Evolutionary conservation across 2,113 vertebrate genomes (phyloP).

Genomic region (Axis porcinus): DNA sequence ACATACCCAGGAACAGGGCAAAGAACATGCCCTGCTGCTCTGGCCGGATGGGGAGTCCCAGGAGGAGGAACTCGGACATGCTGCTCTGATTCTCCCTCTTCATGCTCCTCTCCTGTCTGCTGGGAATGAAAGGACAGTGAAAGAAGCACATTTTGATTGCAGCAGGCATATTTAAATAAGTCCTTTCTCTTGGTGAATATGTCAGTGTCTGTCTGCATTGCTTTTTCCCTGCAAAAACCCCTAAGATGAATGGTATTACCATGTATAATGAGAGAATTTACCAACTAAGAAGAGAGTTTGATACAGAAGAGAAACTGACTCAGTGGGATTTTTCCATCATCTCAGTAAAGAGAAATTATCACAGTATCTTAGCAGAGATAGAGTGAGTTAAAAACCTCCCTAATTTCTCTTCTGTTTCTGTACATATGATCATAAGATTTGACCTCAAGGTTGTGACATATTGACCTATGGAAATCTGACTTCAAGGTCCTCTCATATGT

Average conservation of each 20-base stretch:
- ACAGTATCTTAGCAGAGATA: neutral
- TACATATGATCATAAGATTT: neutral
- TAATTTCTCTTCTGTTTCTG: neutral
- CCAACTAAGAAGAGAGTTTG: neutral
- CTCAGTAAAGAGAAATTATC: neutral
- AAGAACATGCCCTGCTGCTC: neutral
- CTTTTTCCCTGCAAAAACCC: neutral
- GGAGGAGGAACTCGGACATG: neutral
- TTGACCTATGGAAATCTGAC: neutral
- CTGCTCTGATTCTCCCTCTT: neutral
- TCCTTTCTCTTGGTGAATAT: neutral
- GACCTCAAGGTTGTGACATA: neutral
- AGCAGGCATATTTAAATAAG: neutral
- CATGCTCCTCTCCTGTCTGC: neutral
- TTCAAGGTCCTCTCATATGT: neutral
- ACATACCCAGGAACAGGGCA: accelerated
- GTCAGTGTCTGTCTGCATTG: neutral
- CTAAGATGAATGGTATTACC: neutral
- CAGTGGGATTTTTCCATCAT: neutral
- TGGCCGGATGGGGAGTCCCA: accelerated
- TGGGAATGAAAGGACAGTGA: neutral
- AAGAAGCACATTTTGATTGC: neutral
- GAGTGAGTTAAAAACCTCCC: neutral
- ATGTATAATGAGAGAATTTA: neutral
- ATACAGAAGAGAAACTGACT: neutral